Conservation (phyloP, 2,797 vertebrate species). For the Brachyalestes nurse region DNA sequence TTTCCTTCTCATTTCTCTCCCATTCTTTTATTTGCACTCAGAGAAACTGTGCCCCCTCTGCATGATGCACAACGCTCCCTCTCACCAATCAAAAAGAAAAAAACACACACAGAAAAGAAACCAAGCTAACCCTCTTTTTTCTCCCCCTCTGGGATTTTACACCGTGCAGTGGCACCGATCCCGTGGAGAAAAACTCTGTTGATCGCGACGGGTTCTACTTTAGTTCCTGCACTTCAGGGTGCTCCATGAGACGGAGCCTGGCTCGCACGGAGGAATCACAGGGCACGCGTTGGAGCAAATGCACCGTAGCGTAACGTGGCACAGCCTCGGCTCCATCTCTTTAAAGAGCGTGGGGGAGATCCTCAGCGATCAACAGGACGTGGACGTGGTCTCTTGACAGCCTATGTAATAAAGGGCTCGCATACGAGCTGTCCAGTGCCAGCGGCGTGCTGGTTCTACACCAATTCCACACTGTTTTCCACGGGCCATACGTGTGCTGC, state of each 20-base stretch:
- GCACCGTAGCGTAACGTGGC: slow-evolving; percentile 63
- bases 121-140: neutral
- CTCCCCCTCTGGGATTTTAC: neutral
- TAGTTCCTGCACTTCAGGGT: slow-evolving; percentile 41
- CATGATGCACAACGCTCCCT: slow-evolving; percentile 56
- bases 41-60: slow-evolving; percentile 57
- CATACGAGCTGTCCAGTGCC: neutral
- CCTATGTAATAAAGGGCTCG: neutral
- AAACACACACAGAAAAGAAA: neutral
- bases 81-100: neutral
- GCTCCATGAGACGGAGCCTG: slow-evolving; percentile 50
- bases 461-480: neutral
- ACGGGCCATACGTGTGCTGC: neutral
- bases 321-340: slow-evolving; percentile 49
- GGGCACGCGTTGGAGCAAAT: slow-evolving; percentile 57
- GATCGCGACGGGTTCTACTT: slow-evolving; percentile 46
- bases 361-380: slow-evolving; percentile 57
- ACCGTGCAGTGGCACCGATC: slow-evolving; percentile 8
- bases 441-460: neutral
- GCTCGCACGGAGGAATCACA: slow-evolving; percentile 55
- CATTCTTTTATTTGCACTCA: slow-evolving; percentile 66
- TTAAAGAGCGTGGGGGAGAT: slow-evolving; percentile 44
- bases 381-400: slow-evolving; percentile 23
- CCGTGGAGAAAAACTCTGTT: slow-evolving; percentile 40
- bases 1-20: slow-evolving; percentile 69